Evolutionary conservation across 2,113 vertebrate species (phyloP).

Genomic region (Mesoclemmys tuberculata): DNA sequence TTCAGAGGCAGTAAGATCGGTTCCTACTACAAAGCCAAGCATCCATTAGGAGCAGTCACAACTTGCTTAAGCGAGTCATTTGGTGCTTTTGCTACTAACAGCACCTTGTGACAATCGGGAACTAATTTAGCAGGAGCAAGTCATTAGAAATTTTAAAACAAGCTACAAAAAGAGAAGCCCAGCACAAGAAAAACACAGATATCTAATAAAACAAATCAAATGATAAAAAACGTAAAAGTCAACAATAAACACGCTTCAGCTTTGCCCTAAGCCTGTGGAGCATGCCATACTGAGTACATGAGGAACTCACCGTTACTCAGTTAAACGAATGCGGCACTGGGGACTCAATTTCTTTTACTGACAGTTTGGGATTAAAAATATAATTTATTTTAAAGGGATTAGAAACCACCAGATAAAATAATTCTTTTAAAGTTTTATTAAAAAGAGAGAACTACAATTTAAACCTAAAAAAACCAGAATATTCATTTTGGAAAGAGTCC

Average conservation of each 20-base stretch:
- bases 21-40: background rate
- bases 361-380: background rate
- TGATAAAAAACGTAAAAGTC: rapidly evolving
- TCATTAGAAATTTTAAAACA: background rate
- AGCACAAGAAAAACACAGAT: background rate
- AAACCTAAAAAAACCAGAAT: background rate
- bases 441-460: background rate
- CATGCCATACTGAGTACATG: rapidly evolving
- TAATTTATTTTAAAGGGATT: background rate
- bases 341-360: background rate
- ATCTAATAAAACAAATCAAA: rapidly evolving
- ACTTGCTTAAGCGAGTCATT: background rate
- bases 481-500: rapidly evolving
- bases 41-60: background rate
- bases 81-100: background rate
- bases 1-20: background rate
- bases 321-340: background rate
- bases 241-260: rapidly evolving
- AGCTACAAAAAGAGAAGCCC: background rate
- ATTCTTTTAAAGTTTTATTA: background rate
- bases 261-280: rapidly evolving
- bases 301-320: background rate
- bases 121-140: background rate
- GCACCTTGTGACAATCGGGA: background rate
- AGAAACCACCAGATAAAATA: background rate